These are phyloP conservation scores for Sinocyclocheilus rhinocerous DNA, from an alignment of 2,113 vertebrate genomes.

Conservation along the genomic window DNA sequence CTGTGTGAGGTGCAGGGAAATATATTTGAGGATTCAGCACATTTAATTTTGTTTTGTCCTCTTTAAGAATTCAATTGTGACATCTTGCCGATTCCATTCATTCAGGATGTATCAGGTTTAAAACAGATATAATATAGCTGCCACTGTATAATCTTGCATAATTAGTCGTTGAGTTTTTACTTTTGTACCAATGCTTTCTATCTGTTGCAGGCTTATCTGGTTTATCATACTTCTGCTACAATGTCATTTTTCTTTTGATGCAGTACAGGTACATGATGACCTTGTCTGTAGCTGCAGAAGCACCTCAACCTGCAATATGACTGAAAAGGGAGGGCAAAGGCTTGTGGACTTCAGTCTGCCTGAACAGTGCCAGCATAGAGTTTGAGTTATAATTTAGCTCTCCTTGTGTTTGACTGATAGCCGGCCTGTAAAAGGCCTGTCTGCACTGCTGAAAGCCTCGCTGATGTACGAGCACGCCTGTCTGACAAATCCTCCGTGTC, in stretches of 20 bases:
- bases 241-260: not conserved
- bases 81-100: slow-evolving; percentile 67
- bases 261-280: slow-evolving; percentile 19
- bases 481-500: slow-evolving; percentile 79
- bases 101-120: slow-evolving; percentile 63
- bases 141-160: not conserved
- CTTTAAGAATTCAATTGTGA: slow-evolving; percentile 64
- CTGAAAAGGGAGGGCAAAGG: slow-evolving; percentile 50
- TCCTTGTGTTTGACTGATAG: slow-evolving; percentile 76
- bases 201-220: too few relatives aligned
- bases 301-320: slow-evolving; percentile 6
- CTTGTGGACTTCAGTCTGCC: slow-evolving; percentile 63
- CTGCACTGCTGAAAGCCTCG: slow-evolving; percentile 72
- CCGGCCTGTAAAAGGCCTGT: slow-evolving; percentile 73
- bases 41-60: slow-evolving; percentile 56
- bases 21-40: slow-evolving; percentile 71
- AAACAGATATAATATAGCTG: slow-evolving; percentile 46
- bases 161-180: not conserved
- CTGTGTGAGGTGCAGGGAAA: slow-evolving; percentile 58
- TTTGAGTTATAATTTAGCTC: slow-evolving; percentile 72
- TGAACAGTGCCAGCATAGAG: slow-evolving; percentile 65
- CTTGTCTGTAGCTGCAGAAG: slow-evolving; percentile 23
- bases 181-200: not conserved
- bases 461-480: slow-evolving; percentile 70
- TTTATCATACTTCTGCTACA: not conserved